Percentiles rank a stretch among this genome's conserved stretches.
These are phyloP conservation scores for Porites cylindrica DNA, from an alignment of 92 coral and sea anemone species.

Conservation along the genomic window DNA sequence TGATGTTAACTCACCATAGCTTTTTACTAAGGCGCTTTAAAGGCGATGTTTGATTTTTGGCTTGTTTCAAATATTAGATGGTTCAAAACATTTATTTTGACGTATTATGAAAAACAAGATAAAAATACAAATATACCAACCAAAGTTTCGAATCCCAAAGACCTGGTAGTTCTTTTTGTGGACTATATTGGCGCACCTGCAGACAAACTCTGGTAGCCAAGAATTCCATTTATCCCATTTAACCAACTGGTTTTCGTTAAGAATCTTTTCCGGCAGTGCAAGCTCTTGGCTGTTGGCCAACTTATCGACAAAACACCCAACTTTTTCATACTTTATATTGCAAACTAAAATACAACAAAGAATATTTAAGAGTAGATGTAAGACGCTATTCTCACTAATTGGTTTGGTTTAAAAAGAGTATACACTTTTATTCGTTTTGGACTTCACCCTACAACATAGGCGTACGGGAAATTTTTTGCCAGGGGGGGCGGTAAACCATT, in stretches of 20 bases:
- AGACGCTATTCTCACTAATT: too few species aligned
- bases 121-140: conserved; percentile 5
- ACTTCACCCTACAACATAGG: too few species aligned
- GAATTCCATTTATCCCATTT: conserved; percentile 35
- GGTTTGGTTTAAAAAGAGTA: too few species aligned
- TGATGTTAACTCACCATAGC: too few species aligned
- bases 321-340: conserved; percentile 45
- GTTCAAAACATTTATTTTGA: not conserved
- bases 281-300: not conserved
- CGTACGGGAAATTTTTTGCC: too few species aligned
- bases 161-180: conserved; percentile 25
- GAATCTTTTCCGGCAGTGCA: conserved; percentile 19
- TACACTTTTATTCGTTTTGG: too few species aligned
- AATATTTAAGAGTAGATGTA: too few species aligned
- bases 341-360: conserved; percentile 16
- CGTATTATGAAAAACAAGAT: too few species aligned
- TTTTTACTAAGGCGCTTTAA: too few species aligned
- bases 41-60: not conserved
- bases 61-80: not conserved
- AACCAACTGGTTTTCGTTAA: not conserved
- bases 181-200: conserved; percentile 53
- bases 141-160: conserved; percentile 51
- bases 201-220: conserved; percentile 64
- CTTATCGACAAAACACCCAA: conserved; percentile 73
- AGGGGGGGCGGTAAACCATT: too few species aligned